Base-by-base conservation (phyloP, 1,140 invertebrate species). In the Sitobion miscanthi region DNA sequence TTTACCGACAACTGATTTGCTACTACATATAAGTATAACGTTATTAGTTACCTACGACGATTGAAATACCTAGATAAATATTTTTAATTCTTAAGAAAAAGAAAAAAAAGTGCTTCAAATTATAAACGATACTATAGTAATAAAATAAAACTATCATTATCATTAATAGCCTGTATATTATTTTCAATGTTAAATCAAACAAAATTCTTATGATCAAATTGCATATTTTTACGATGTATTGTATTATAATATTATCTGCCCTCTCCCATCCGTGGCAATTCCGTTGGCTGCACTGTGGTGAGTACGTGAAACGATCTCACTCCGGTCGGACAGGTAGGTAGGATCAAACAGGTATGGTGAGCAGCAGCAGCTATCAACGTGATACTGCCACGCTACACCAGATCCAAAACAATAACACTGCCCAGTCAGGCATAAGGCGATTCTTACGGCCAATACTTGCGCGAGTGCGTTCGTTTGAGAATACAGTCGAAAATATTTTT, bases 351-450 rank as follows among this genome's bases (percentile, higher is more conserved):
- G 90, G 90, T 91, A 91, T 47, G 57, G 62, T 69, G 54, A 42
- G 14, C 30, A n/a, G 47, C 30, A n/a, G 47, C 30, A 90, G 90
- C 54, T 91, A 91, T 91, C 90, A 91, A 47, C 62, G 90, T 91
- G 90, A 91, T 91, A 91, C 90, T 91, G 90, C 90, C 90, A 91
- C 90, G 90, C 90, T 82, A 91, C 90, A 91, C 42, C 90, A 91
- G 90, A 35, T 47, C 90, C 54, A 82, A 91, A 90, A 91, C 90
- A 91, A 91, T 91, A 91, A 91, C 90, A 82, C 62, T 47, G 90
- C 45, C 90, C 25, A 47, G 90, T 77, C 90, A 47, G 90, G 62
- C 90, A 69, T 45, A 91, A 77, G 90, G 25, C 42, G 62, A 91
- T 91, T 91, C 57, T 42, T 91, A 20, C 62, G 90, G 90, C 30